Evolutionary conservation across 2,888 invertebrate species (phyloP).

Genomic region (Seira musarum): DNA sequence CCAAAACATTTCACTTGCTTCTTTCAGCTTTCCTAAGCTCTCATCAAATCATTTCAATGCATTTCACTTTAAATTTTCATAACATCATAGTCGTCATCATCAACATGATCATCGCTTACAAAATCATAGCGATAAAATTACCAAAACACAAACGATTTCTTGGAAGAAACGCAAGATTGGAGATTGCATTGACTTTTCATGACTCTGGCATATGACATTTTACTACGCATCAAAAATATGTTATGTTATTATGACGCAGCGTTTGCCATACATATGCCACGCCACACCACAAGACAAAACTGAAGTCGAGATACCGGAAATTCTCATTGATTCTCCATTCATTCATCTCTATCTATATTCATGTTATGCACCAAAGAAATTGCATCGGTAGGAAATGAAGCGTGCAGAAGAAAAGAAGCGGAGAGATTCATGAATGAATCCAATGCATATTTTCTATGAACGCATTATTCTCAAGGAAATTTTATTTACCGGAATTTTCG

Average conservation of each 20-base stretch:
- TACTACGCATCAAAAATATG: no score
- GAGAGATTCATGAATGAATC: background rate
- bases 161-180: no score
- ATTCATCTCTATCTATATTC: no score
- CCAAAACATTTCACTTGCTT: conserved; percentile 53
- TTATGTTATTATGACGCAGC: no score
- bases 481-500: conserved; percentile 26
- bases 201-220: no score
- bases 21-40: conserved; percentile 2
- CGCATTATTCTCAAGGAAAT: conserved; percentile 5
- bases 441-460: background rate
- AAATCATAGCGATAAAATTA: background rate
- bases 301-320: no score
- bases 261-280: no score
- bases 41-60: conserved; percentile 24
- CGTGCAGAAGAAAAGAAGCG: background rate
- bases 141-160: no score
- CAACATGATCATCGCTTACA: conserved; percentile 8
- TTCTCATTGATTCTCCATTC: no score
- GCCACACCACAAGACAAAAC: no score
- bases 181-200: no score
- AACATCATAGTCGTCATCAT: background rate
- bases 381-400: conserved; percentile 43
- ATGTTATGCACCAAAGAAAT: background rate
- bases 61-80: no score